Evolutionary conservation across 1,140 invertebrate species (phyloP), one percentile per base, ranked within the genome.

Genomic region (Plectrocnemia conspersa): DNA sequence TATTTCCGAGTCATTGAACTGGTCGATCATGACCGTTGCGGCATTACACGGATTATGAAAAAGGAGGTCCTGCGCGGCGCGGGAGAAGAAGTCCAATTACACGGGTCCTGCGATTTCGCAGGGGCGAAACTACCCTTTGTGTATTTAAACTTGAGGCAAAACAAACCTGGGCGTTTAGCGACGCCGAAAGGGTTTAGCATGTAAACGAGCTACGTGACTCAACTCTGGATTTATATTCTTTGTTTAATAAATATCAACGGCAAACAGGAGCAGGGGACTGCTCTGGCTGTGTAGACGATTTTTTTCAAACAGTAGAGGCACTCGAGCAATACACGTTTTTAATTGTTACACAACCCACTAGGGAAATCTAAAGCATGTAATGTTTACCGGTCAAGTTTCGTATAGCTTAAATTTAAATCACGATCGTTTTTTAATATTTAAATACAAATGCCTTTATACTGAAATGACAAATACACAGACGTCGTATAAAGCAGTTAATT

Each of bases 1-100:
- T 50, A n/a, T 35, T 38, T 50, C 47, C 33, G 23, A 49, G 47
- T 50, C 47, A 50, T 29, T 50, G 47, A 50, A 50, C 47, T 23
- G 46, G 25, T 33, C 32, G 46, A 22, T 22, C 47, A 50, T 38
- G 32, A 50, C 32, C 27, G 15, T 24, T 19, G 19, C 36, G 35
- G 11, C 35, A 38, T 38, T 38, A 38, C 13, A 38, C 7, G 27
- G 7, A 7, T 7, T 29, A 29, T 29, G 7, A 7, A 7, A 29
- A 29, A 7, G 7, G 7, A 7, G 27, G 6, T 29, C 27, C 7
- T 29, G 27, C 13, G 18, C 35, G 35, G 5, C 13, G 5, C 11
- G 11, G 35, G 18, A 38, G 6, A 16, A 16, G 27, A n/a, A n/a
- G n/a, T 35, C 32, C 16, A 4, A 35, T 11, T 4, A 35, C 27